Base-by-base conservation (phyloP, 2,113 vertebrate genomes). In the Zingel zingel region DNA sequence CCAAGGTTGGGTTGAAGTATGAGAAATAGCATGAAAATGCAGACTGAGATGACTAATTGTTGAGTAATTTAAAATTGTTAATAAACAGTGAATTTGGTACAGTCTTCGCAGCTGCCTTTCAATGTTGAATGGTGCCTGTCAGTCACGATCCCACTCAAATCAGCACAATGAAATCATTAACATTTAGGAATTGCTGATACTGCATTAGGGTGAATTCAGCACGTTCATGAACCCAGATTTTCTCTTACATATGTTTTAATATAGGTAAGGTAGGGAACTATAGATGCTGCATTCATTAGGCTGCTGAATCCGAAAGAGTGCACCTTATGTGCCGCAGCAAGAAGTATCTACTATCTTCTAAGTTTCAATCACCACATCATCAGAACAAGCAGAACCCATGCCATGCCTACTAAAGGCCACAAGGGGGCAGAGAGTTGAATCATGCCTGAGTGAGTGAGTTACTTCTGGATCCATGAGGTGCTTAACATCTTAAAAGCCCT, bases 371-470 rank as follows among this genome's bases (percentile, higher is more conserved):
- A 53, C 16, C 23, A 57, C 36, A 30, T 66, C 11, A 64, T 14
- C 3, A 23, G 47, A 59, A 43, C 39, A 3, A 56, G 74, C n/a
- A 54, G 33, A 45, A 27, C 39, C 3, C 6, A 21, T 43, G 39
- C 30, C 7, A 23, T 51, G 36, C 16, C 45, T 3, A 51, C 1
- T 63, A 11, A 25, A 13, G 11, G 53, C 85, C 85, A 91, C 45
- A 13, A 88, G 89, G 33, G 47, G 90, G 81, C 77, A 77, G 63
- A 61, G 4, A 80, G 5, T 23, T 57, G 63, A 69, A 33, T 66
- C 5, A 50, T 6, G 1, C 14, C 25, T 36, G 23, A 53, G 30
- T 25, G 15, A 48, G 15, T 27, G 25, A 62, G 18, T 23, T 19
- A 15, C 25, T 69, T 63, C n/a, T 51, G 15, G 9, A 19, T 16